Evolutionary conservation across 1,140 invertebrate species (phyloP).

Genomic region (Sarcophaga bullata): DNA sequence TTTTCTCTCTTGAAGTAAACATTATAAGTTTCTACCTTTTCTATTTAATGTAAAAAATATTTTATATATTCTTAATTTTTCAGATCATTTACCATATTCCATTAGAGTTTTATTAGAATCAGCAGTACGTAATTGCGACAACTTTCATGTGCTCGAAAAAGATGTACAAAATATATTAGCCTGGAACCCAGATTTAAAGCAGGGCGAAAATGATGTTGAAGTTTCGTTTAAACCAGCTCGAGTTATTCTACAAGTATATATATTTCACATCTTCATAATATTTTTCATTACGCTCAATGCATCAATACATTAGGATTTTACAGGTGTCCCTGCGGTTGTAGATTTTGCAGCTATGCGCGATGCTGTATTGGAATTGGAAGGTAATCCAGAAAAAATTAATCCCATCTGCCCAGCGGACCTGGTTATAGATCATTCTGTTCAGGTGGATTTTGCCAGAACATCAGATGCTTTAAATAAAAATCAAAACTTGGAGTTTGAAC

Average conservation of each 20-base stretch:
- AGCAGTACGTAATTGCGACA: conserved; percentile 95
- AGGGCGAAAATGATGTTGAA: conserved; percentile 79
- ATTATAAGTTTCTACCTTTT: background rate
- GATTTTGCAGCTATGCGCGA: conserved; percentile 99
- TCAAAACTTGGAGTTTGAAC: conserved; percentile 94
- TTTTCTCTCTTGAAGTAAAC: too few relatives aligned
- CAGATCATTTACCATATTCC: conserved; percentile 88
- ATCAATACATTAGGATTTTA: conserved; percentile 77
- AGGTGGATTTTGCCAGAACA: conserved; percentile 93
- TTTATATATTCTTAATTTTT: conserved; percentile 31
- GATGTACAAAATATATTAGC: conserved; percentile 94
- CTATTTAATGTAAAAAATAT: background rate
- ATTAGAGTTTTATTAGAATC: conserved; percentile 94
- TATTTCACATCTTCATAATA: background rate
- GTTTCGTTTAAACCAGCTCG: conserved; percentile 95
- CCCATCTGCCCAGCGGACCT: conserved; percentile 97
- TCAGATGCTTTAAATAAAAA: conserved; percentile 93
- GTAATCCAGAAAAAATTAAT: conserved; percentile 94
- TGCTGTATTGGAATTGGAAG: conserved; percentile 86
- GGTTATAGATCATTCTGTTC: conserved; percentile 98
- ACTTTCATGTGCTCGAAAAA: conserved; percentile 85
- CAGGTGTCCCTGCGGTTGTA: conserved; percentile 97
- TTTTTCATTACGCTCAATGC: background rate
- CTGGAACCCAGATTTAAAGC: conserved; percentile 82
- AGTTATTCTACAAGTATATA: conserved; percentile 88